Conservation (phyloP, 2,888 invertebrate species). For the Luffia ferchaultella region DNA sequence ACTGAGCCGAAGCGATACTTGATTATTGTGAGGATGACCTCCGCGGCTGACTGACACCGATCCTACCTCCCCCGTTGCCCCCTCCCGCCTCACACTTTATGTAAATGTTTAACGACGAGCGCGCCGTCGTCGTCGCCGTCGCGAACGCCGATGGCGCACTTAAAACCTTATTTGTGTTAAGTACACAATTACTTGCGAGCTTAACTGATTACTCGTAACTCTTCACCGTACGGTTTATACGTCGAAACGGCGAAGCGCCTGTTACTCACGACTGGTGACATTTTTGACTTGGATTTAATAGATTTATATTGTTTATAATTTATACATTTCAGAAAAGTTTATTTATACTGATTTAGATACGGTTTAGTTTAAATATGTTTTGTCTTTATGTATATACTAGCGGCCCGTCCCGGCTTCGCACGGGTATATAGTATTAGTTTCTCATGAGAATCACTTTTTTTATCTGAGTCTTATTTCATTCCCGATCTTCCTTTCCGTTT, state of each 20-base stretch:
- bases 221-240: not conserved
- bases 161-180: constrained; percentile 49
- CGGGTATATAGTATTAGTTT: no score
- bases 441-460: no score
- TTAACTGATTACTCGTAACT: constrained; percentile 37
- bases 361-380: no score
- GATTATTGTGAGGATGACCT: not conserved
- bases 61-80: not conserved
- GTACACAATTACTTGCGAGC: constrained; percentile 50
- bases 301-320: no score
- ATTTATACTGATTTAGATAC: no score
- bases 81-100: constrained; percentile 24
- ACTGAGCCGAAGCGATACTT: not conserved
- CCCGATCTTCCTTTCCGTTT: no score
- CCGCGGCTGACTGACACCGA: not conserved
- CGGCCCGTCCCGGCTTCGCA: no score
- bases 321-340: no score
- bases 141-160: constrained; percentile 40
- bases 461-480: no score
- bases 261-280: not conserved
- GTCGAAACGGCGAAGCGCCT: not conserved
- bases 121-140: constrained; percentile 27
- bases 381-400: no score
- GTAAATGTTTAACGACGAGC: constrained; percentile 45
- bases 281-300: no score